A percentile compares a stretch with the other conserved stretches of the same genome.
phyloP scores from a whole-genome alignment of 2,113 vertebrate species.

The Rhea americana region DNA sequence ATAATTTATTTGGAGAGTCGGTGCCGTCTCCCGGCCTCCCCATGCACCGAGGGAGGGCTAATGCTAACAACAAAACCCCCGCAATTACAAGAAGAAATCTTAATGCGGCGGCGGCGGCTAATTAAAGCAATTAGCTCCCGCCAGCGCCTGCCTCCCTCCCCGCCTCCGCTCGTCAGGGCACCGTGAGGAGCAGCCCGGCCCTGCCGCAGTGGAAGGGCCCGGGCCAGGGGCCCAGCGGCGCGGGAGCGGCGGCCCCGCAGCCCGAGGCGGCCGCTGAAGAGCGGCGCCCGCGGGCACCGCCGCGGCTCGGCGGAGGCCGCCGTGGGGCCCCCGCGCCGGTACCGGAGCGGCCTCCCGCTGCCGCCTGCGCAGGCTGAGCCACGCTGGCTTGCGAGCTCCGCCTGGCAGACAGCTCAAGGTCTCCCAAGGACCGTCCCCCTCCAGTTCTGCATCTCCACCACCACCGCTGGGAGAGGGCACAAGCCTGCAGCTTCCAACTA shows the following conservation, averaged over 20 bases:
- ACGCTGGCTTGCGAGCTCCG: no score
- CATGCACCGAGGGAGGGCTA: background rate
- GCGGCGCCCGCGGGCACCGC: background rate
- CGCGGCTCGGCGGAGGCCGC: no score
- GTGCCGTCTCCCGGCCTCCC: background rate
- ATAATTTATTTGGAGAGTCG: background rate
- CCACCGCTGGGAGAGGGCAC: background rate
- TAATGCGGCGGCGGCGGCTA: background rate
- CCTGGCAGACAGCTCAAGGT: background rate
- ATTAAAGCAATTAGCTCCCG: background rate
- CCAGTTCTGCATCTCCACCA: background rate
- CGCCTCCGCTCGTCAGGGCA: background rate
- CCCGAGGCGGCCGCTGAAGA: no score
- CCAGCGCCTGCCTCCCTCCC: background rate
- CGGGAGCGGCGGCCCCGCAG: no score
- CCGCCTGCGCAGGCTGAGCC: no score
- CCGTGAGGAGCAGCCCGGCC: background rate
- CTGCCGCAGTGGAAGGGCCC: no score
- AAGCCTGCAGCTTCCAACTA: background rate
- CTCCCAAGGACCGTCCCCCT: no score
- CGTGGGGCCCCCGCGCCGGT: no score
- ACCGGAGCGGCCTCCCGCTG: no score
- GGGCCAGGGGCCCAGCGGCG: no score
- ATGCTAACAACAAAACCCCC: background rate
- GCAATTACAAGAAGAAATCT: background rate